Conservation (phyloP, 2,113 vertebrate species). For the Lampris incognitus region DNA sequence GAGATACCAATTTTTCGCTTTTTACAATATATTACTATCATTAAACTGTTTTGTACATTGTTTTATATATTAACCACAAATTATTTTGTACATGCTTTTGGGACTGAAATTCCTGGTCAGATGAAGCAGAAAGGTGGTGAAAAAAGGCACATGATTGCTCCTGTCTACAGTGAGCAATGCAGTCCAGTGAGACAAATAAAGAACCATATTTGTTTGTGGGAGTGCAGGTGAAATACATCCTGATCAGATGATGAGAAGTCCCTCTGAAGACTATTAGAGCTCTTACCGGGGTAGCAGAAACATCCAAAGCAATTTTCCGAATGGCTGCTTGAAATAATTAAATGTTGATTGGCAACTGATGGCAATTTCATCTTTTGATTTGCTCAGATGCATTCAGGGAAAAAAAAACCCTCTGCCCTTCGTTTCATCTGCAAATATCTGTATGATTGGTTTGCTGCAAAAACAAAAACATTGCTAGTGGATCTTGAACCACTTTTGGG, state of each 20-base stretch:
- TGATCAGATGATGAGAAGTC: slow-evolving; percentile 34
- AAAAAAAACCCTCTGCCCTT: not conserved
- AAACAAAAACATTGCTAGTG: slow-evolving; percentile 42
- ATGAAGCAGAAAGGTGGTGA: slow-evolving; percentile 64
- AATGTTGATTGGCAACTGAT: slow-evolving; percentile 60
- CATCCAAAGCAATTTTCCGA: slow-evolving; percentile 65
- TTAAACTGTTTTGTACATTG: slow-evolving; percentile 78
- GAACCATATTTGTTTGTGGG: slow-evolving; percentile 48
- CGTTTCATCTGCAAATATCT: slow-evolving; percentile 16
- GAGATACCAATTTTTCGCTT: slow-evolving; percentile 58
- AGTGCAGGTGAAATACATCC: slow-evolving; percentile 47
- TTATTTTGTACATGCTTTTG: slow-evolving; percentile 81
- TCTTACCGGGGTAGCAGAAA: slow-evolving; percentile 51
- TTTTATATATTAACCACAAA: slow-evolving; percentile 78
- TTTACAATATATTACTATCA: slow-evolving; percentile 82
- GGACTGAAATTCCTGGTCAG: slow-evolving; percentile 79
- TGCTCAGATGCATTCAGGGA: slow-evolving; percentile 43
- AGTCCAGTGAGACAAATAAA: slow-evolving; percentile 68
- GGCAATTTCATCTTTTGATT: slow-evolving; percentile 57
- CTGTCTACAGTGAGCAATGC: slow-evolving; percentile 68
- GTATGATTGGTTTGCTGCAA: slow-evolving; percentile 52
- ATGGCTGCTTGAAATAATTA: slow-evolving; percentile 63
- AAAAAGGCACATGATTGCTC: slow-evolving; percentile 84
- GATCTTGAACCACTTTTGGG: slow-evolving; percentile 24
- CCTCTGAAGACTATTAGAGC: slow-evolving; percentile 54